Evolutionary conservation across 2,888 invertebrate species (phyloP).

Genomic region (Diogma glabrata): DNA sequence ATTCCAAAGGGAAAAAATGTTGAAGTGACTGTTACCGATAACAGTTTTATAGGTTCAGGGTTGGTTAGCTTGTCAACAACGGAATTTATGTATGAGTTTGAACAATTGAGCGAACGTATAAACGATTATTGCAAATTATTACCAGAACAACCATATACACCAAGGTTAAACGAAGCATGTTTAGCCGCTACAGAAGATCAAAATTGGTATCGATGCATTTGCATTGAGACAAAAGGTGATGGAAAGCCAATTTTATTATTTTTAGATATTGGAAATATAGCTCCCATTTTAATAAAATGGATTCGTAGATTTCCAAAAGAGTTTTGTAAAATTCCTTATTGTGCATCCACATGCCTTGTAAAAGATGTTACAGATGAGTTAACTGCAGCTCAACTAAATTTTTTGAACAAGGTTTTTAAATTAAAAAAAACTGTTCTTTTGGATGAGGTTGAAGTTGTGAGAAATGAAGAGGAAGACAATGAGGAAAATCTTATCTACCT

Average conservation of each 20-base stretch:
- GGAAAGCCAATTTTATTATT: background rate
- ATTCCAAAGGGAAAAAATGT: slow-evolving; percentile 1
- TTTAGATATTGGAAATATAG: background rate
- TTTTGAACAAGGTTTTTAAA: background rate
- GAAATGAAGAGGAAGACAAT: background rate
- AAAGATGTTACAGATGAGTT: background rate
- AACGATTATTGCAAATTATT: background rate
- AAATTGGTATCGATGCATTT: background rate
- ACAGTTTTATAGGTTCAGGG: background rate
- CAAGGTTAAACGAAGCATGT: background rate
- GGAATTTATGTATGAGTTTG: background rate
- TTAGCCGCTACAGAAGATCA: background rate
- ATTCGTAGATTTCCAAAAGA: background rate
- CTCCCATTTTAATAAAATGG: background rate
- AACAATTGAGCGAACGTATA: background rate
- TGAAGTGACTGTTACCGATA: background rate
- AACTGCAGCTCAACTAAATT: background rate
- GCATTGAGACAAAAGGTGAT: background rate
- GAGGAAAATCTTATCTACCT: background rate
- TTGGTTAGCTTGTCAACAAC: background rate
- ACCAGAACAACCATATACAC: background rate
- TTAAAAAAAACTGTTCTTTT: background rate
- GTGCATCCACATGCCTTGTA: background rate
- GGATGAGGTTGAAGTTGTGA: slow-evolving; percentile 1
- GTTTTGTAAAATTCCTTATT: background rate